Evolutionary conservation across 2,888 invertebrate genomes (phyloP).

Genomic region (Platypus cylindrus): DNA sequence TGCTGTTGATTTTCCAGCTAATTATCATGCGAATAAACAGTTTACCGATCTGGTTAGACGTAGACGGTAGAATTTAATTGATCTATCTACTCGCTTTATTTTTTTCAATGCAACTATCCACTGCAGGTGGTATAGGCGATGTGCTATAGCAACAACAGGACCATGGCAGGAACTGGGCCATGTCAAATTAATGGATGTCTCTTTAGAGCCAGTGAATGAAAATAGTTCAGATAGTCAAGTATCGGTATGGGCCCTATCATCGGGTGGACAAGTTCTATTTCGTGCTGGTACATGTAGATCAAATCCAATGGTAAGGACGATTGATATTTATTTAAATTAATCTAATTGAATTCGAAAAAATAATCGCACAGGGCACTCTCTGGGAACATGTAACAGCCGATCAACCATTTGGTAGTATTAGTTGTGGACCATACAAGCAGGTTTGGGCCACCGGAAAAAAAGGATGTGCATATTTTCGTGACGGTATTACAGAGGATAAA

Average conservation of each 20-base stretch:
- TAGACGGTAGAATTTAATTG: too few relatives aligned
- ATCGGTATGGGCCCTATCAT: slow-evolving; percentile 73
- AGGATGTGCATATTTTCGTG: slow-evolving; percentile 72
- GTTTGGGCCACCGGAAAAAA: slow-evolving; percentile 82
- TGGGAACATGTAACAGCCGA: slow-evolving; percentile 78
- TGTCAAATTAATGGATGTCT: slow-evolving; percentile 69
- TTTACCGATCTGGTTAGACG: slow-evolving; percentile 77
- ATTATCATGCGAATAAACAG: slow-evolving; percentile 73
- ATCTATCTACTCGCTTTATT: too few relatives aligned
- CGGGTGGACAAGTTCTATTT: slow-evolving; percentile 76
- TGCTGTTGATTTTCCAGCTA: slow-evolving; percentile 81
- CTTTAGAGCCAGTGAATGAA: slow-evolving; percentile 39
- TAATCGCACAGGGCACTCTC: slow-evolving; percentile 45
- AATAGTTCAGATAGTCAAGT: slow-evolving; percentile 37
- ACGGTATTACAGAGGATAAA: slow-evolving; percentile 56
- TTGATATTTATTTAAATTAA: slow-evolving; percentile 2
- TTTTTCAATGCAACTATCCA: too few relatives aligned
- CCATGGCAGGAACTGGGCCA: slow-evolving; percentile 85
- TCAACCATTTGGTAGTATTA: slow-evolving; percentile 63
- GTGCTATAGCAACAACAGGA: slow-evolving; percentile 69
- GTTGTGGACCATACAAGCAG: slow-evolving; percentile 51
- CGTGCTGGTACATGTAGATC: slow-evolving; percentile 62
- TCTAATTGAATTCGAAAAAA: background rate
- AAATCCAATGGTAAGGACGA: slow-evolving; percentile 54
- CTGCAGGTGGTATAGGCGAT: slow-evolving; percentile 39